Base-by-base conservation (phyloP, 2,113 vertebrate species). In the human region DNA sequence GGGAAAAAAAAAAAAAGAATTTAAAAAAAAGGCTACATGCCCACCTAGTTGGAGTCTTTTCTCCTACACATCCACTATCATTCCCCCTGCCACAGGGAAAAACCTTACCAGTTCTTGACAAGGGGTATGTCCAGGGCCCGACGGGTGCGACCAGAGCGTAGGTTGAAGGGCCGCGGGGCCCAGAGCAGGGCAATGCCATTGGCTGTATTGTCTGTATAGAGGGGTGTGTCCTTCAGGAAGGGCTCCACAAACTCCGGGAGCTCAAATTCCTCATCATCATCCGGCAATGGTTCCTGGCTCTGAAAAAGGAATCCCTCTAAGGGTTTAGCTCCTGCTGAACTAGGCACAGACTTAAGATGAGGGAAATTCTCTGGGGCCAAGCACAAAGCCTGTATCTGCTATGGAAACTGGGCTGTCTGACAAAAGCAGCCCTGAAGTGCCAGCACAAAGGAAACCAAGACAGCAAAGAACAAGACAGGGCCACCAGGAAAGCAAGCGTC, bases 261-360 rank as follows among this genome's bases (percentile, higher is more conserved):
- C 96, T 99, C 99, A 98, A 99, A 99, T 98, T 99, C 99, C 85
- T 99, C 99, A 68, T 99, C 99, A 0, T 99, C 99, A 94, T 99
- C 99, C 20, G 99, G 99, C 96, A 99, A 98, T 0, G 99, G 99
- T 32, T 99, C 99, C 97, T 99, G 99, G 95, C 99, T 99, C 99
- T 99, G 98, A 97, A 98, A 98, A 0, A 89, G 70, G 82, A 97
- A 97, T 4, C 12, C 25, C 70, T 48, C 72, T 17, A 75, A 83
- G 82, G 43, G 75, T 55, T 97, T 43, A 95, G 52, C 64, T 96
- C 61, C 70, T 8, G 30, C 3, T 95, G 70, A 93, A 87, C 8
- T 61, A 11, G 6, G 50, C 40, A 82, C 4, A 96, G 45, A 95
- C 30, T 38, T 90, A 32, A 52, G 61, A 97, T 66, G 27, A 84